Evolutionary conservation across 2,797 vertebrate species (phyloP).

Genomic region (Scolopax rusticola): DNA sequence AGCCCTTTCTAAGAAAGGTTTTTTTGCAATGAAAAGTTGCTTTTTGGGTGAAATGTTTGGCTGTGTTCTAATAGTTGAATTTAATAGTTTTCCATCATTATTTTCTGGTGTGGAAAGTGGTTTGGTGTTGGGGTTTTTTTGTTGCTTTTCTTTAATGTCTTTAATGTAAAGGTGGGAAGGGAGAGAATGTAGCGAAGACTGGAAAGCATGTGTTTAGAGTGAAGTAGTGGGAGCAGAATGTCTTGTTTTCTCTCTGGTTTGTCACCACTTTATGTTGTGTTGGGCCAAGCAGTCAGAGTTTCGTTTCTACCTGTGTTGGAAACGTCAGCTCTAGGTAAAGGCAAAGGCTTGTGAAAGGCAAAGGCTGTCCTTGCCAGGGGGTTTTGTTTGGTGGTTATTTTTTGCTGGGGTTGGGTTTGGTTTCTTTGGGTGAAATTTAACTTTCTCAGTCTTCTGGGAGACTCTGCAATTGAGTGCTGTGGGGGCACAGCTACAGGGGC

Average conservation of each 20-base stretch:
- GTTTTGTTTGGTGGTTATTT: neutral
- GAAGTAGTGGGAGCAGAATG: neutral
- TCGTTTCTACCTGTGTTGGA: accelerated
- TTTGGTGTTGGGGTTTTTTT: neutral
- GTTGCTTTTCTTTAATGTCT: neutral
- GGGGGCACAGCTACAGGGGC: neutral
- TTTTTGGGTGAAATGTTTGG: neutral
- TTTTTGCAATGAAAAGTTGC: neutral
- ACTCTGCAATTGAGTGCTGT: neutral
- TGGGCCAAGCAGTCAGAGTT: neutral
- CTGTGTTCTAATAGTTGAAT: neutral
- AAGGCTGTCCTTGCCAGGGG: neutral
- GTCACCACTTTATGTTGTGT: accelerated
- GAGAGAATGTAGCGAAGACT: neutral
- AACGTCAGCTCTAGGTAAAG: neutral
- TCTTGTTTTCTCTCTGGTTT: neutral
- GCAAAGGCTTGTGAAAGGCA: neutral
- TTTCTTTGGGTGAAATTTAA: neutral
- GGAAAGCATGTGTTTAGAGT: neutral
- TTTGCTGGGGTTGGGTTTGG: neutral
- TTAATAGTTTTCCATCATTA: neutral
- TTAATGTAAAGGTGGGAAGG: neutral
- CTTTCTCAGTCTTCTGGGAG: neutral
- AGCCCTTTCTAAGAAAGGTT: neutral
- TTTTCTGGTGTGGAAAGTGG: neutral